Conservation (phyloP, 2,888 invertebrate genomes). For the Folsomia candida region DNA sequence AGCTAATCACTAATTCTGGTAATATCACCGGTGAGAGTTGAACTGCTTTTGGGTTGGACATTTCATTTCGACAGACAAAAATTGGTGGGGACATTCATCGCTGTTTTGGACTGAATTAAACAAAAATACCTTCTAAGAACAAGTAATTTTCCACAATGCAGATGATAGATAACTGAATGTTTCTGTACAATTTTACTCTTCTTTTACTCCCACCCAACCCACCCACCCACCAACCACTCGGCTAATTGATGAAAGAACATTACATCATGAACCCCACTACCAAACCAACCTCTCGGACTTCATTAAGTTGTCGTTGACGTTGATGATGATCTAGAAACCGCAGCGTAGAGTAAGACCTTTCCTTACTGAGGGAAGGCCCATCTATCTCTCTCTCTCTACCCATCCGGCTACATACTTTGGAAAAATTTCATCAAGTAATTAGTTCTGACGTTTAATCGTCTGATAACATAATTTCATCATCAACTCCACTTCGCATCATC, state of each 20-base stretch:
- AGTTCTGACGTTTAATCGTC: constrained; percentile 31
- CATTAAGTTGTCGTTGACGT: constrained; percentile 30
- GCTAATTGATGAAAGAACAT: constrained; percentile 26
- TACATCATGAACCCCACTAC: not conserved
- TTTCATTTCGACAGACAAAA: no score
- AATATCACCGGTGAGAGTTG: not conserved
- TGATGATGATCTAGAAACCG: constrained; percentile 16
- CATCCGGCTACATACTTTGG: no score
- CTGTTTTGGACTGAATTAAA: no score
- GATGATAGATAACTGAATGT: no score
- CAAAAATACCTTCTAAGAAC: no score
- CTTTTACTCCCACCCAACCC: no score
- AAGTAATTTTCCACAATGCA: no score
- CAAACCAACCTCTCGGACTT: constrained; percentile 17
- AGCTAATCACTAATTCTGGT: not conserved
- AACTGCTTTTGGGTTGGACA: no score
- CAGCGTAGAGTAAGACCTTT: not conserved
- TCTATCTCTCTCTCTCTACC: not conserved
- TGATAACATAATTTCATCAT: constrained; percentile 33
- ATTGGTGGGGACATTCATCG: no score
- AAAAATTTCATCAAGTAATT: constrained; percentile 31
- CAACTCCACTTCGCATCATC: not conserved
- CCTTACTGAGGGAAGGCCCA: not conserved
- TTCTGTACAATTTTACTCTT: no score
- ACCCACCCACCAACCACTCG: constrained; percentile 20